Evolutionary conservation across 2,888 invertebrate genomes (phyloP).

Genomic region (Tetanocera ferruginea): DNA sequence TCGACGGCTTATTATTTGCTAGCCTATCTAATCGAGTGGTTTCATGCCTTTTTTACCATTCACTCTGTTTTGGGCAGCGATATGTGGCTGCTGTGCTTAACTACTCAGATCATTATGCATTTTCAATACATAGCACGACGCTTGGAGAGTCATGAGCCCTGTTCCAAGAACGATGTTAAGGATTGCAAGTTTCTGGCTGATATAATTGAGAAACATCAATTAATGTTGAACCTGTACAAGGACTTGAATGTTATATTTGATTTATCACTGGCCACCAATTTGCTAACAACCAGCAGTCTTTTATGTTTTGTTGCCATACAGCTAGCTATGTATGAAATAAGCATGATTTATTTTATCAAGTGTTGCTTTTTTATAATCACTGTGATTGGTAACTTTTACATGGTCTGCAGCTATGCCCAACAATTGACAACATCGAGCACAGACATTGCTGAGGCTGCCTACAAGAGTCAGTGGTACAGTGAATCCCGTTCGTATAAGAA

Average conservation of each 20-base stretch:
- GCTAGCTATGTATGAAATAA: slow-evolving; percentile 48
- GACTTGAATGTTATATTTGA: slow-evolving; percentile 51
- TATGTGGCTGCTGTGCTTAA: slow-evolving; percentile 55
- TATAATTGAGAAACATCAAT: slow-evolving; percentile 51
- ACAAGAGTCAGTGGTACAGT: slow-evolving; percentile 57
- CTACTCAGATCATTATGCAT: slow-evolving; percentile 60
- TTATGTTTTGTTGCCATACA: slow-evolving; percentile 51
- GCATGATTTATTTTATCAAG: slow-evolving; percentile 46
- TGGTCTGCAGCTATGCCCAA: slow-evolving; percentile 52
- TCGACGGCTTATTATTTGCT: slow-evolving; percentile 39
- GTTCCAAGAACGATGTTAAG: slow-evolving; percentile 35
- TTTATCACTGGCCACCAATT: slow-evolving; percentile 43
- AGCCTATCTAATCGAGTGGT: slow-evolving; percentile 46
- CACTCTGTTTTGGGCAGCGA: slow-evolving; percentile 45
- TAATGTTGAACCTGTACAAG: slow-evolving; percentile 49
- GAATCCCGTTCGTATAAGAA: slow-evolving; percentile 56
- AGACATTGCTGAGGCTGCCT: slow-evolving; percentile 51
- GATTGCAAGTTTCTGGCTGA: slow-evolving; percentile 49
- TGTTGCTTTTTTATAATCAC: slow-evolving; percentile 48
- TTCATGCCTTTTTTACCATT: slow-evolving; percentile 48
- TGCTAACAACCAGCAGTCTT: slow-evolving; percentile 48
- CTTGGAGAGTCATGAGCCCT: slow-evolving; percentile 52
- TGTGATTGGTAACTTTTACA: slow-evolving; percentile 49
- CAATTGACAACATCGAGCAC: slow-evolving; percentile 50
- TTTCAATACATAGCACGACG: slow-evolving; percentile 53